Conservation (phyloP, 64 coral and sea anemone species). For the Porites australiensis region DNA sequence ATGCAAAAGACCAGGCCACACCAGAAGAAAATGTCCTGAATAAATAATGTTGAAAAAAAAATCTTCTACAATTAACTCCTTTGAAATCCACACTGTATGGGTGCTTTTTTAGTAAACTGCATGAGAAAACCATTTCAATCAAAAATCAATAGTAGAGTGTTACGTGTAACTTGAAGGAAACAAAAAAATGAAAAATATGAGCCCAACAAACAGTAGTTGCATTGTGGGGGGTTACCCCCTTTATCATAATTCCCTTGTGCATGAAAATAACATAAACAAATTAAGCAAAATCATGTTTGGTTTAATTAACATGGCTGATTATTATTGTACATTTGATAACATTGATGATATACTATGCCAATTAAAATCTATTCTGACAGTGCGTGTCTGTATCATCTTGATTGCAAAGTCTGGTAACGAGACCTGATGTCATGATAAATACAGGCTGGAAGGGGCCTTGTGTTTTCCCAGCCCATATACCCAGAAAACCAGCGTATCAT, state of each 20-base stretch:
- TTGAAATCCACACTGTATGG: not conserved
- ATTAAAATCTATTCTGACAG: not conserved
- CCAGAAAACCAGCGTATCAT: conserved; percentile 46
- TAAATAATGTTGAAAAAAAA: not conserved
- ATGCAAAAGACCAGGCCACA: not conserved
- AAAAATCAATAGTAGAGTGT: not conserved
- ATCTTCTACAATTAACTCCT: not conserved
- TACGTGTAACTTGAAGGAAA: too few relatives aligned
- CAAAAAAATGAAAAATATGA: too few relatives aligned
- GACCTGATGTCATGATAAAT: conserved; percentile 28
- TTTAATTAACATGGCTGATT: not conserved
- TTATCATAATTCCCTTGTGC: too few relatives aligned
- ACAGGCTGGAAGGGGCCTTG: conserved; percentile 33
- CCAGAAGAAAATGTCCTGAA: not conserved
- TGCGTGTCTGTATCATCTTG: not conserved
- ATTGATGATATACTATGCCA: not conserved
- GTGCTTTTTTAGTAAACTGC: not conserved
- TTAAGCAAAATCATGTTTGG: not conserved
- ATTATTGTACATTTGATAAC: not conserved
- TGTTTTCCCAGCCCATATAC: conserved; percentile 56
- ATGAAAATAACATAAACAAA: too few relatives aligned
- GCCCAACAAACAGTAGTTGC: too few relatives aligned
- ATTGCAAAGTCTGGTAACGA: not conserved
- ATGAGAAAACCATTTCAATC: not conserved
- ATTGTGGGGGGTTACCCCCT: too few relatives aligned